Conservation (phyloP, 2,888 invertebrate species). For the Tanytarsus gracilentus region DNA sequence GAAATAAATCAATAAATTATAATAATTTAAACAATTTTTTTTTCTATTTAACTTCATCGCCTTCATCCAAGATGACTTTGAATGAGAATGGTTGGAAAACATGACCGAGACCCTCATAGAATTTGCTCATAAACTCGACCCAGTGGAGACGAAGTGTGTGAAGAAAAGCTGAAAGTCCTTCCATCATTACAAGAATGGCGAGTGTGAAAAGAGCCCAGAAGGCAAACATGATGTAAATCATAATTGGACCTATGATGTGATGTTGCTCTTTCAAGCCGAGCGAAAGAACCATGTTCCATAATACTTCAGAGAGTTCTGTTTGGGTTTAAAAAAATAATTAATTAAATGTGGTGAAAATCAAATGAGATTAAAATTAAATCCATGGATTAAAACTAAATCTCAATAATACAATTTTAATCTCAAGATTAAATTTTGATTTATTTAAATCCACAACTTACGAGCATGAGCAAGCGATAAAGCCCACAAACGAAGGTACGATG, state of each 20-base stretch:
- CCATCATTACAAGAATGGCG: conserved; percentile 90
- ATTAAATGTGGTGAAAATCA: neutral
- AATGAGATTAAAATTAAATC: no score
- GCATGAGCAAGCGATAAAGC: conserved; percentile 85
- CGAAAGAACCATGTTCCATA: conserved; percentile 80
- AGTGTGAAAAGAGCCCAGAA: conserved; percentile 82
- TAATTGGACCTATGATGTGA: conserved; percentile 59
- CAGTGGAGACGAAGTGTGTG: conserved; percentile 93
- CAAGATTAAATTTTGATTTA: neutral
- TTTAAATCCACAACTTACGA: conserved; percentile 59
- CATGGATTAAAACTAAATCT: no score
- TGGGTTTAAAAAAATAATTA: conserved; percentile 28
- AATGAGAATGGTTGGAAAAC: conserved; percentile 73
- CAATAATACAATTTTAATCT: neutral
- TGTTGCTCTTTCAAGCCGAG: conserved; percentile 59
- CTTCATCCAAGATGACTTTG: conserved; percentile 54
- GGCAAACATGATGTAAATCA: conserved; percentile 72
- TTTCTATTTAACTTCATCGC: conserved; percentile 39
- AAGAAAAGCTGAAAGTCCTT: conserved; percentile 91
- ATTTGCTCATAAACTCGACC: conserved; percentile 91
- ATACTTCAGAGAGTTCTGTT: conserved; percentile 67
- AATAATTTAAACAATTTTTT: neutral
- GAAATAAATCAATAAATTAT: neutral
- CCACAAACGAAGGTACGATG: conserved; percentile 86
- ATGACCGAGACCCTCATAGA: conserved; percentile 68